phyloP scores from a whole-genome alignment of 2,888 invertebrate species.

The Trichopria drosophilae region DNA sequence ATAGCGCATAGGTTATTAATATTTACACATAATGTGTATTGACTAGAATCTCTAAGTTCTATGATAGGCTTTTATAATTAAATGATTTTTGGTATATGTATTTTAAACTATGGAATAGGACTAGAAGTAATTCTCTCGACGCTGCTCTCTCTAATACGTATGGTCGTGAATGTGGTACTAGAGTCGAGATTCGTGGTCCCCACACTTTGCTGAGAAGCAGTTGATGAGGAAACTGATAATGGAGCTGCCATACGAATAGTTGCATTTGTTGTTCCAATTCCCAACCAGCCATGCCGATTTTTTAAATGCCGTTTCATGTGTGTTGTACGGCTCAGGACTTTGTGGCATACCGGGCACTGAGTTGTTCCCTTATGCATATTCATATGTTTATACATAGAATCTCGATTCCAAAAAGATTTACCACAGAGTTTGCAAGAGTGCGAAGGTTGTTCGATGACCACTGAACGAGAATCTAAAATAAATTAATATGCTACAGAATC shows the following conservation, averaged over 20 bases:
- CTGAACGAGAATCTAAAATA: slow-evolving; percentile 57
- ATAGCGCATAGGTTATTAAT: too few species aligned
- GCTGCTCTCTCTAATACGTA: slow-evolving; percentile 57
- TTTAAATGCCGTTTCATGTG: slow-evolving; percentile 58
- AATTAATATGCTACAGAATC: too few species aligned
- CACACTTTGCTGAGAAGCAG: not conserved
- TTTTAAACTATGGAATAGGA: slow-evolving; percentile 58
- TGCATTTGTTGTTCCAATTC: slow-evolving; percentile 49
- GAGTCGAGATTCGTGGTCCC: too few species aligned
- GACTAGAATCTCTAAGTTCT: too few species aligned
- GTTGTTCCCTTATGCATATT: slow-evolving; percentile 61
- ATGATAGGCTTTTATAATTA: too few species aligned
- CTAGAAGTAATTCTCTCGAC: slow-evolving; percentile 58
- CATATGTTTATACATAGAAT: slow-evolving; percentile 61
- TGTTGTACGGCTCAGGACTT: slow-evolving; percentile 59
- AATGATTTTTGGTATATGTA: too few species aligned
- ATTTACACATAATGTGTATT: too few species aligned
- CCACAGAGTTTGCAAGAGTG: slow-evolving; percentile 59
- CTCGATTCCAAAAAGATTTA: slow-evolving; percentile 60
- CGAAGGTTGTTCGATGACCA: slow-evolving; percentile 58
- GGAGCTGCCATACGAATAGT: slow-evolving; percentile 22
- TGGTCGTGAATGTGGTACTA: slow-evolving; percentile 53
- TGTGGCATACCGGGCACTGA: slow-evolving; percentile 60
- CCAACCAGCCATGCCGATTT: slow-evolving; percentile 57
- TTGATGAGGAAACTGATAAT: slow-evolving; percentile 4